Conservation (phyloP, 2,888 invertebrate genomes). For the Eupelmus urozonus region DNA sequence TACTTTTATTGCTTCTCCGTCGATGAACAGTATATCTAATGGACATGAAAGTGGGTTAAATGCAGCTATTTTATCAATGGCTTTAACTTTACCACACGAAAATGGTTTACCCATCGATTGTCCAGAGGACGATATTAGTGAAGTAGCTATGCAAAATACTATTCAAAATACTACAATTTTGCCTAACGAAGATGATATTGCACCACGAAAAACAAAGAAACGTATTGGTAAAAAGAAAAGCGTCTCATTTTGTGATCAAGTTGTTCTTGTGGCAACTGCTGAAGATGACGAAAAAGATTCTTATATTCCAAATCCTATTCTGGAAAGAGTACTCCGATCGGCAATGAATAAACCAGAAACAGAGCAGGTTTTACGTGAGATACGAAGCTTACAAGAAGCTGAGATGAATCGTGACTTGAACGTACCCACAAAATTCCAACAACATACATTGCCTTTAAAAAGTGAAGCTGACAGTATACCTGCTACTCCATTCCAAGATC, state of each 20-base stretch:
- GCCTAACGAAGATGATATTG: constrained; percentile 74
- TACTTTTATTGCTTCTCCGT: constrained; percentile 59
- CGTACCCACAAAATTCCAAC: constrained; percentile 74
- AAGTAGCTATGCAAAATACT: constrained; percentile 76
- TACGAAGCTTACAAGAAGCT: constrained; percentile 77
- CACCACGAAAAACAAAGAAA: constrained; percentile 78
- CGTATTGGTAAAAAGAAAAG: constrained; percentile 91
- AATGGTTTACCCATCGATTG: constrained; percentile 77
- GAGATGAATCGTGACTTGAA: constrained; percentile 75
- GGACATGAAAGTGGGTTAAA: constrained; percentile 69
- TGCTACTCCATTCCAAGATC: constrained; percentile 74
- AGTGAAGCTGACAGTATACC: constrained; percentile 74
- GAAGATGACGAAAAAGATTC: constrained; percentile 94
- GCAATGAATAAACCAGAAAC: constrained; percentile 87
- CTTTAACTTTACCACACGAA: constrained; percentile 78
- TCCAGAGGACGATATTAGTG: constrained; percentile 75
- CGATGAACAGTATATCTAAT: constrained; percentile 41
- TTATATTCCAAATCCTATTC: constrained; percentile 93
- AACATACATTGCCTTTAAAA: constrained; percentile 76
- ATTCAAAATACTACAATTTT: constrained; percentile 75
- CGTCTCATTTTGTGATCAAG: constrained; percentile 96
- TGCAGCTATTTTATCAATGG: constrained; percentile 73
- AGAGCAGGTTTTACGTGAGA: constrained; percentile 79
- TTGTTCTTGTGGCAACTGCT: constrained; percentile 93
- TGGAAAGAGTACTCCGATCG: constrained; percentile 90